A percentile compares a stretch with the other conserved stretches of the same genome.
Evolutionary conservation across 2,113 vertebrate genomes (phyloP).

Genomic region (Ranitomeya variabilis): DNA sequence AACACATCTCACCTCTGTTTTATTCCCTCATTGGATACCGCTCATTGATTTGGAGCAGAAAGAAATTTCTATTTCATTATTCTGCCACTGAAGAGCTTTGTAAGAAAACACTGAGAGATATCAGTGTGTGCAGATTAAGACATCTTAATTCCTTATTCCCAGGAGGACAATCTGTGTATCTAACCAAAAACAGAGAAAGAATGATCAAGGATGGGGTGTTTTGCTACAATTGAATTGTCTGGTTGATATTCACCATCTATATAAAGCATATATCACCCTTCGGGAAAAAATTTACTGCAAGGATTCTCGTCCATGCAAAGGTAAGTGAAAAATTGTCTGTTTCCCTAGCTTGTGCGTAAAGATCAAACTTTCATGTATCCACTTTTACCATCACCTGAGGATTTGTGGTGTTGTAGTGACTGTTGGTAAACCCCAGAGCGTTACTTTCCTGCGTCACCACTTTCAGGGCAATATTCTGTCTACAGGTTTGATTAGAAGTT

Average conservation of each 20-base stretch:
- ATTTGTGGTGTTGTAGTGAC: not conserved
- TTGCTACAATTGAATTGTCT: slow-evolving; percentile 41
- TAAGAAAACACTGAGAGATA: slow-evolving; percentile 30
- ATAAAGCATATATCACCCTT: slow-evolving; percentile 27
- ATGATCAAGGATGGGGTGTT: slow-evolving; percentile 46
- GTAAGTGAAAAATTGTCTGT: slow-evolving; percentile 15
- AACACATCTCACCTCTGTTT: slow-evolving; percentile 46
- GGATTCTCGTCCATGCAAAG: slow-evolving; percentile 49
- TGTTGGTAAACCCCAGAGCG: not conserved
- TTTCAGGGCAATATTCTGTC: slow-evolving; percentile 4
- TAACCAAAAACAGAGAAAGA: slow-evolving; percentile 25
- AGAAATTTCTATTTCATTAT: slow-evolving; percentile 38
- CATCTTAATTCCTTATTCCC: slow-evolving; percentile 40
- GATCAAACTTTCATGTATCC: slow-evolving; percentile 41
- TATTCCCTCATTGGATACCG: slow-evolving; percentile 31
- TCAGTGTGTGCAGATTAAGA: slow-evolving; percentile 51
- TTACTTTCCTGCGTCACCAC: not conserved
- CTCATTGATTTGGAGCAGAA: slow-evolving; percentile 34
- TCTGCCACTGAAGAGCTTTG: slow-evolving; percentile 4
- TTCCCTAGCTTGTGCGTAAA: not conserved
- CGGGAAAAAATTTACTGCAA: slow-evolving; percentile 24
- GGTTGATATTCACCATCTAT: slow-evolving; percentile 34
- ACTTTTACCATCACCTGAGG: slow-evolving; percentile 47
- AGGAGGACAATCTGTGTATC: slow-evolving; percentile 35
- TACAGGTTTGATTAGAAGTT: not conserved